Evolutionary conservation across 2,888 invertebrate species (phyloP).

Genomic region (Leptopilina myrica): DNA sequence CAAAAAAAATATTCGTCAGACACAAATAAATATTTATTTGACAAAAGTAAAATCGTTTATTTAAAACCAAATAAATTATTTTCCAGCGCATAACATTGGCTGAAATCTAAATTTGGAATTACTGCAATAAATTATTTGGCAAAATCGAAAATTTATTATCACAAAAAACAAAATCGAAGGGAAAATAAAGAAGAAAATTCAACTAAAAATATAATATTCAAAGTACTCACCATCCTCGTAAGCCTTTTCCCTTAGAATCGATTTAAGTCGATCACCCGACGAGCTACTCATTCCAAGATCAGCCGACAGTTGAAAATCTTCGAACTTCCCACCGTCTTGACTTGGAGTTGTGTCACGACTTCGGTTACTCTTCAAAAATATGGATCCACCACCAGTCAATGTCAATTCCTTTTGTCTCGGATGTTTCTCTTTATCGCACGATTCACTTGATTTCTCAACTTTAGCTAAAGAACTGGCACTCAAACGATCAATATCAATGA

Average conservation of each 20-base stretch:
- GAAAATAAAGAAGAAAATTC: neutral
- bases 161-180: no score
- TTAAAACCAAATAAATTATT: no score
- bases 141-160: no score
- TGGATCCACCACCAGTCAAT: conserved; percentile 80
- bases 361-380: conserved; percentile 80
- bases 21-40: no score
- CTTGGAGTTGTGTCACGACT: conserved; percentile 72
- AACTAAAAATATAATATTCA: neutral
- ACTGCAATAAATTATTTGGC: no score
- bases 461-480: conserved; percentile 64
- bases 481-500: conserved; percentile 74
- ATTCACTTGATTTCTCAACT: conserved; percentile 44
- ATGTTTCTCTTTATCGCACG: conserved; percentile 74
- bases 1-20: no score
- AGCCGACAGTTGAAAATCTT: conserved; percentile 62
- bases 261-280: conserved; percentile 70
- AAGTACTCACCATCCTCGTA: conserved; percentile 69
- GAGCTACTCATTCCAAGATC: conserved; percentile 58
- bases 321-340: conserved; percentile 65
- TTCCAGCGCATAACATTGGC: no score
- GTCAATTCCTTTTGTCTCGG: conserved; percentile 74
- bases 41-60: no score
- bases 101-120: no score
- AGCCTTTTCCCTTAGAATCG: conserved; percentile 72